Evolutionary conservation across 2,113 vertebrate species (phyloP).

Genomic region (Isichthys henryi): DNA sequence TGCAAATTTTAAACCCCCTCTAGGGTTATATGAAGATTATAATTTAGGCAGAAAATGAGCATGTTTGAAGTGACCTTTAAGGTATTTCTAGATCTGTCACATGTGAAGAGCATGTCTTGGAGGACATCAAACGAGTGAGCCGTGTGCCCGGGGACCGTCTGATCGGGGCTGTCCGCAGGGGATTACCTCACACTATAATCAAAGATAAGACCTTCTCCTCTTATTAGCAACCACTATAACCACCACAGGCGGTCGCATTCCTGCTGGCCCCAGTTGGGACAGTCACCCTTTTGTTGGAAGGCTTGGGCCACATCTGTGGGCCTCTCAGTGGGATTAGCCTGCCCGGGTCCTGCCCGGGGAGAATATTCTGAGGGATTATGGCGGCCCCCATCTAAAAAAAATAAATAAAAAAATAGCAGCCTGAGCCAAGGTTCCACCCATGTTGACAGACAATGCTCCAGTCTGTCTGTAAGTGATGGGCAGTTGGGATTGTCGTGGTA

Average conservation of each 20-base stretch:
- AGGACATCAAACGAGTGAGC: neutral
- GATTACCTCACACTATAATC: neutral
- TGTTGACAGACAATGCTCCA: slow-evolving; percentile 7
- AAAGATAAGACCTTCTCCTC: neutral
- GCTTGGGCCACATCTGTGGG: slow-evolving; percentile 1
- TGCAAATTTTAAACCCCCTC: neutral
- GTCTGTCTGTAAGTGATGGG: neutral
- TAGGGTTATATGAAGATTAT: neutral
- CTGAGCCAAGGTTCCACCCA: slow-evolving; percentile 10
- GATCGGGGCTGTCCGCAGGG: neutral
- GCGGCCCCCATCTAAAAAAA: neutral
- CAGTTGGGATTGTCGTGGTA: neutral
- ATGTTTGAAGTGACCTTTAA: neutral
- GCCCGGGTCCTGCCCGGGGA: slow-evolving; percentile 3
- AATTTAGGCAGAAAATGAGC: neutral
- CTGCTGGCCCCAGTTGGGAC: neutral
- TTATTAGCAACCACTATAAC: neutral
- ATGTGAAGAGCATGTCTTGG: neutral
- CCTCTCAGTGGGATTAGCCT: slow-evolving; percentile 11
- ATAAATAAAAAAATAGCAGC: neutral
- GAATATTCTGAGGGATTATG: slow-evolving; percentile 19
- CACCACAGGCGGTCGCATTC: neutral
- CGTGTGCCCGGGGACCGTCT: neutral
- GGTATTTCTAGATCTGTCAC: slow-evolving; percentile 2
- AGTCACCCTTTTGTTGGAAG: slow-evolving; percentile 11